Evolutionary conservation across 2,113 vertebrate genomes (phyloP).

Genomic region (Aphyosemion australe): DNA sequence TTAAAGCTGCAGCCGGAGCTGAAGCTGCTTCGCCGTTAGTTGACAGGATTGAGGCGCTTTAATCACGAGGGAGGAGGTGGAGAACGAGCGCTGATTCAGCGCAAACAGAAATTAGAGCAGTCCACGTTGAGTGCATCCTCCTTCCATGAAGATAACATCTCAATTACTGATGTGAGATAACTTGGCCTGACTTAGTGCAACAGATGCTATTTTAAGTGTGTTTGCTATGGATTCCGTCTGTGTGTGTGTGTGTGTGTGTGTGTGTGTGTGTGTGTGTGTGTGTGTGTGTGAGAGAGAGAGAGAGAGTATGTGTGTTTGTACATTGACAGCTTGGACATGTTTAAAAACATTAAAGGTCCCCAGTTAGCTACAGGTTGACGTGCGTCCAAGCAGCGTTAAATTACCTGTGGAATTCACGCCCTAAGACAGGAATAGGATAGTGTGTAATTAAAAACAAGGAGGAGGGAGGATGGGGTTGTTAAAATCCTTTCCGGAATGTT

Average conservation of each 20-base stretch:
- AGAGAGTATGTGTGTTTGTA: conserved; percentile 23
- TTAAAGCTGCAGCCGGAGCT: conserved; percentile 25
- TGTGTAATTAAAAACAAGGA: conserved; percentile 78
- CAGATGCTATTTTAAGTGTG: conserved; percentile 23
- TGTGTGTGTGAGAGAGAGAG: neutral
- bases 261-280: neutral
- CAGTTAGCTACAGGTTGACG: conserved; percentile 33
- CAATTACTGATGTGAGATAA: conserved; percentile 72
- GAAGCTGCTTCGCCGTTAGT: conserved; percentile 33
- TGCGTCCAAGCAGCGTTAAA: conserved; percentile 45
- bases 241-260: conserved; percentile 5
- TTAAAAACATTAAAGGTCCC: conserved; percentile 51
- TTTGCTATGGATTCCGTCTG: neutral
- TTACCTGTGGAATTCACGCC: conserved; percentile 69
- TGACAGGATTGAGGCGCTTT: conserved; percentile 34
- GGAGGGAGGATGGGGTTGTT: conserved; percentile 14
- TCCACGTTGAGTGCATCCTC: conserved; percentile 50
- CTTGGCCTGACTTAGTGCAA: conserved; percentile 42
- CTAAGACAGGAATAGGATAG: conserved; percentile 74
- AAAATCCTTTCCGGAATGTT: conserved; percentile 77
- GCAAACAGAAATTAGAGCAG: conserved; percentile 40
- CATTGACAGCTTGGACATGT: conserved; percentile 37
- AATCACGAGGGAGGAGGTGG: conserved; percentile 32
- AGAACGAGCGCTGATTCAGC: conserved; percentile 55
- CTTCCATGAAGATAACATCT: conserved; percentile 70